Conservation (phyloP, 2,888 invertebrate species). For the Encarsia formosa region DNA sequence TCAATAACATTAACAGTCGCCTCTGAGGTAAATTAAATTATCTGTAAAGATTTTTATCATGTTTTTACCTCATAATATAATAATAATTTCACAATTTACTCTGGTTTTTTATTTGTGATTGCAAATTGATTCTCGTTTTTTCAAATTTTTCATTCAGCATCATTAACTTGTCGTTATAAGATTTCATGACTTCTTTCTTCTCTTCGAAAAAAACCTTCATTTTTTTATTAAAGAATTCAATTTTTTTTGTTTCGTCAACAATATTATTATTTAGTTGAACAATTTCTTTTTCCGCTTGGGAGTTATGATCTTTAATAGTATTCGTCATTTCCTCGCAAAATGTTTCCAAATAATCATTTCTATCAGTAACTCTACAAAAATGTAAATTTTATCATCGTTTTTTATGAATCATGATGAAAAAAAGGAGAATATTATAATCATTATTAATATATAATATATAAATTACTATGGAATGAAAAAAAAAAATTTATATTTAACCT, state of each 20-base stretch:
- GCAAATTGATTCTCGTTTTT: conserved; percentile 31
- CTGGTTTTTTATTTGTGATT: conserved; percentile 37
- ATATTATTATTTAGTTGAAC: conserved; percentile 33
- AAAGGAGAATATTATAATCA: no score
- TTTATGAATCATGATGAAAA: no score
- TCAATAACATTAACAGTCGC: conserved; percentile 41
- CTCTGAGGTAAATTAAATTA: conserved; percentile 29
- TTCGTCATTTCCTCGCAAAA: conserved; percentile 29
- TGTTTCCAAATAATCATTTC: conserved; percentile 32
- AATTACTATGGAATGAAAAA: no score
- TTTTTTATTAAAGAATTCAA: conserved; percentile 27
- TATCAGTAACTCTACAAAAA: conserved; percentile 31
- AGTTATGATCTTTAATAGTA: conserved; percentile 20
- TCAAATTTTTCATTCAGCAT: conserved; percentile 27
- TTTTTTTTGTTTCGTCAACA: conserved; percentile 29
- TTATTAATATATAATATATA: no score
- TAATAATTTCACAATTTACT: conserved; percentile 33
- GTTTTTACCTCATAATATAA: neutral
- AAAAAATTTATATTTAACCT: no score
- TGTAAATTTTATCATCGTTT: no score
- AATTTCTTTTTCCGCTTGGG: conserved; percentile 34
- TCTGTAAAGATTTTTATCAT: neutral
- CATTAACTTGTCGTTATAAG: neutral
- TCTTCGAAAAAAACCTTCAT: neutral
- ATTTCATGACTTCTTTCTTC: no score